Evolutionary conservation across 2,797 vertebrate genomes (phyloP).

Genomic region (Phataginus tetradactyla): DNA sequence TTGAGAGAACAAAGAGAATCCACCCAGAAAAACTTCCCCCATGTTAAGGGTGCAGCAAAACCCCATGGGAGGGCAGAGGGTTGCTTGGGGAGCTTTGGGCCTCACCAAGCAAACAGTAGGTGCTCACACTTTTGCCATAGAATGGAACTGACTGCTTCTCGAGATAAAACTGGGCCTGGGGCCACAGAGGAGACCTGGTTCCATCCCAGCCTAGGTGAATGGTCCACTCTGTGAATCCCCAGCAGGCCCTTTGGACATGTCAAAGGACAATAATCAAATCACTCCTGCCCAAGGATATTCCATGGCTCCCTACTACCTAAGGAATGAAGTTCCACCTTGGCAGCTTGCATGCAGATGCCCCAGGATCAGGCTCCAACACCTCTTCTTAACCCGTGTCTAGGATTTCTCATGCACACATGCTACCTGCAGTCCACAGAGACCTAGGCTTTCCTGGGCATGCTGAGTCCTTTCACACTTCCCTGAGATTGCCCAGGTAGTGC

Average conservation of each 20-base stretch:
- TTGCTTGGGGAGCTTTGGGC: fast-evolving
- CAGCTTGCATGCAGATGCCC: neutral
- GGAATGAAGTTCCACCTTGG: fast-evolving
- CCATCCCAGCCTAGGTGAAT: fast-evolving
- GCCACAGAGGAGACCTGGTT: fast-evolving
- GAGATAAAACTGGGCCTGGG: neutral
- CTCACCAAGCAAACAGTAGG: neutral
- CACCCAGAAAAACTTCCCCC: constrained; percentile 64
- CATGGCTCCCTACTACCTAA: neutral
- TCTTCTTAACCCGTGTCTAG: fast-evolving
- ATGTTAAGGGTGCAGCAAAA: neutral
- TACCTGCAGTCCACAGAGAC: fast-evolving
- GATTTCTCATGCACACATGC: fast-evolving
- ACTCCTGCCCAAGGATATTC: neutral
- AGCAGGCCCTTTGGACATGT: neutral
- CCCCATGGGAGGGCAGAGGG: neutral
- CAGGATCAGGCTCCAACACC: fast-evolving
- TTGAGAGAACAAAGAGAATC: constrained; percentile 82
- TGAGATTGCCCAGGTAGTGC: fast-evolving
- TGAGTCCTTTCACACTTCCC: neutral
- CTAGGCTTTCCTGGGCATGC: too few relatives aligned
- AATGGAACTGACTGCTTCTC: fast-evolving
- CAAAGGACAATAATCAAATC: neutral
- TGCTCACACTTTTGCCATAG: fast-evolving
- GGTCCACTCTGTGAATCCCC: neutral